These are phyloP conservation scores for Listrodromus nycthemerus DNA, from an alignment of 2,888 invertebrate genomes.

Conservation along the genomic window DNA sequence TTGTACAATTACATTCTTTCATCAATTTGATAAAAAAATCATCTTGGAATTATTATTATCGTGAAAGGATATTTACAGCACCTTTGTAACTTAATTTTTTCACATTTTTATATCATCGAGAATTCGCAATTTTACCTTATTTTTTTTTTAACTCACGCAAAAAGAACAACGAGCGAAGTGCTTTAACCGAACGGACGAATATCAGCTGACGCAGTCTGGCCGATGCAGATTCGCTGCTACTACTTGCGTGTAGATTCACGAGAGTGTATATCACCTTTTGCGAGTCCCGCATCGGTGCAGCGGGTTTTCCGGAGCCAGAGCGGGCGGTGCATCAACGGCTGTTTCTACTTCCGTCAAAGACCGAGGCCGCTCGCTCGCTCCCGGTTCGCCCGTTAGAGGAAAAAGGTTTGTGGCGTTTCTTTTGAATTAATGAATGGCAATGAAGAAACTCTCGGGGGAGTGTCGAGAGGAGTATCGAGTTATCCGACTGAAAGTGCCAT, in stretches of 20 bases:
- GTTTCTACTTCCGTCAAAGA: slow-evolving; percentile 14
- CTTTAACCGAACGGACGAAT: slow-evolving; percentile 16
- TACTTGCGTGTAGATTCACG: slow-evolving; percentile 8
- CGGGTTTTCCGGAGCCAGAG: neutral
- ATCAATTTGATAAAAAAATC: too few species aligned
- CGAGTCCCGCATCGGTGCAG: slow-evolving; percentile 3
- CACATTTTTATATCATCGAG: too few species aligned
- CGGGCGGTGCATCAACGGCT: neutral
- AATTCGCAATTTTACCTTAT: too few species aligned
- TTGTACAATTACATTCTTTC: too few species aligned
- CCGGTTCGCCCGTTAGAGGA: neutral
- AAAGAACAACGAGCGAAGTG: too few species aligned
- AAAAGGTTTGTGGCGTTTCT: slow-evolving; percentile 11
- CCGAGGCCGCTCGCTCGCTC: neutral
- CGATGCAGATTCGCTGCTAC: slow-evolving; percentile 45
- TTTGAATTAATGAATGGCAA: neutral
- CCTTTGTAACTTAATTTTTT: too few species aligned
- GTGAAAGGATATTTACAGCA: too few species aligned
- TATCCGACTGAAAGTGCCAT: neutral
- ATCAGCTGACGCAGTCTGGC: slow-evolving; percentile 46
- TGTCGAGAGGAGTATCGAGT: neutral
- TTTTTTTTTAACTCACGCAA: too few species aligned
- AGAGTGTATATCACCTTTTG: slow-evolving; percentile 6
- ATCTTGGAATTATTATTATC: too few species aligned
- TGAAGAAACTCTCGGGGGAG: neutral